Evolutionary conservation across 2,888 invertebrate species (phyloP).

Genomic region (Parnassius apollo): DNA sequence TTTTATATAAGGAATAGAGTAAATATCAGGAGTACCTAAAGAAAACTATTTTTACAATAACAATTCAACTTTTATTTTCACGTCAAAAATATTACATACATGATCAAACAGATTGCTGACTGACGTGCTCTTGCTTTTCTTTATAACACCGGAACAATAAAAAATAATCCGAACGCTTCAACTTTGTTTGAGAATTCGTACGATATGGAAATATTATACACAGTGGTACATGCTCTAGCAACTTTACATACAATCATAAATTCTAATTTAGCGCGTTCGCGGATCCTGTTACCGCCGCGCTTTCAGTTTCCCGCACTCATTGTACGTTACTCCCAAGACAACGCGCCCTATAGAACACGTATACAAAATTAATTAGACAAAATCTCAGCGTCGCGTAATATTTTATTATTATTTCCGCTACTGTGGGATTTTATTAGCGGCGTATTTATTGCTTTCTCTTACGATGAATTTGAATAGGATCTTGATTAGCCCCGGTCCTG

Average conservation of each 20-base stretch:
- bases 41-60: too few species aligned
- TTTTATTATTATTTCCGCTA: constrained; percentile 79
- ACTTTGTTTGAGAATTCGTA: constrained; percentile 49
- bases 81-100: constrained; percentile 1
- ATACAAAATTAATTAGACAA: constrained; percentile 81
- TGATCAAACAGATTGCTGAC: constrained; percentile 18
- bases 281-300: constrained; percentile 73
- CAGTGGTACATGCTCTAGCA: constrained; percentile 72
- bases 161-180: constrained; percentile 28
- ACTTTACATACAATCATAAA: constrained; percentile 80
- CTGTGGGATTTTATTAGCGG: constrained; percentile 72
- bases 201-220: constrained; percentile 30
- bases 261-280: constrained; percentile 75
- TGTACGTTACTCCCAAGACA: constrained; percentile 78
- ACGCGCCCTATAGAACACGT: constrained; percentile 69
- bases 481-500: constrained; percentile 70
- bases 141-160: constrained; percentile 20
- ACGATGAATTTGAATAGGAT: constrained; percentile 71
- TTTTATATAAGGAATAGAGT: too few species aligned
- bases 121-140: constrained; percentile 4
- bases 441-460: constrained; percentile 75
- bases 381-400: constrained; percentile 75
- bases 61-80: too few species aligned
- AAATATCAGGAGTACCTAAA: too few species aligned
- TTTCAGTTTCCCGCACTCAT: constrained; percentile 72